Evolutionary conservation across 2,888 invertebrate species (phyloP).

Genomic region (Noctua janthina): DNA sequence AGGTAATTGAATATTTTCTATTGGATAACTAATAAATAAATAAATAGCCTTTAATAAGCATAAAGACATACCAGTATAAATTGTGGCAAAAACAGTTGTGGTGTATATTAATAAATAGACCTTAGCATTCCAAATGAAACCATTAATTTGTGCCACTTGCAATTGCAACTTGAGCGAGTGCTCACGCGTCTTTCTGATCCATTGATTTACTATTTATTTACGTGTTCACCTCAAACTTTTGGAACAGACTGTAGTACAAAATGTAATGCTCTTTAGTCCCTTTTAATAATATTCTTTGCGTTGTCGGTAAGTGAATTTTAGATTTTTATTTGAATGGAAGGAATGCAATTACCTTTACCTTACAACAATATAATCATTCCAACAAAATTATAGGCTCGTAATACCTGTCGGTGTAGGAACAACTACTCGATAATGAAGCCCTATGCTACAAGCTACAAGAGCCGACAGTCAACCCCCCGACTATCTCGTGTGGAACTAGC

Average conservation of each 20-base stretch:
- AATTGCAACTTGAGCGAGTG: not conserved
- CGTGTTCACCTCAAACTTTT: not conserved
- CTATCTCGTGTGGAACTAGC: not conserved
- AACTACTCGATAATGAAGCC: not conserved
- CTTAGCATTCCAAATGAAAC: not conserved
- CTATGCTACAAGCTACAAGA: not conserved
- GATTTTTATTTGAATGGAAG: too few relatives aligned
- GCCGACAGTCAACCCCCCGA: not conserved
- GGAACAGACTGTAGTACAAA: not conserved
- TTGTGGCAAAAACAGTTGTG: not conserved
- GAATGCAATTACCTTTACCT: not conserved
- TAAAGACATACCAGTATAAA: too few relatives aligned
- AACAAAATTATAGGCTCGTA: not conserved
- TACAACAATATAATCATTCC: not conserved
- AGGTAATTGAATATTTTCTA: too few relatives aligned
- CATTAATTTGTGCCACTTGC: not conserved
- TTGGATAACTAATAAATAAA: too few relatives aligned
- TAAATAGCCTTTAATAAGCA: too few relatives aligned
- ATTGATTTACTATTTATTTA: not conserved
- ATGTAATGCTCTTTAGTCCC: too few relatives aligned
- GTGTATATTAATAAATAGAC: not conserved
- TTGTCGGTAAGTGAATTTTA: too few relatives aligned
- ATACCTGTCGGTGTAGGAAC: not conserved
- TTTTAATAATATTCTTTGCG: too few relatives aligned
- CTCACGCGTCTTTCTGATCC: not conserved